Percentiles rank a stretch among this genome's conserved stretches.
phyloP scores from a whole-genome alignment of 2,888 invertebrate species.

The Tortrix viridana region DNA sequence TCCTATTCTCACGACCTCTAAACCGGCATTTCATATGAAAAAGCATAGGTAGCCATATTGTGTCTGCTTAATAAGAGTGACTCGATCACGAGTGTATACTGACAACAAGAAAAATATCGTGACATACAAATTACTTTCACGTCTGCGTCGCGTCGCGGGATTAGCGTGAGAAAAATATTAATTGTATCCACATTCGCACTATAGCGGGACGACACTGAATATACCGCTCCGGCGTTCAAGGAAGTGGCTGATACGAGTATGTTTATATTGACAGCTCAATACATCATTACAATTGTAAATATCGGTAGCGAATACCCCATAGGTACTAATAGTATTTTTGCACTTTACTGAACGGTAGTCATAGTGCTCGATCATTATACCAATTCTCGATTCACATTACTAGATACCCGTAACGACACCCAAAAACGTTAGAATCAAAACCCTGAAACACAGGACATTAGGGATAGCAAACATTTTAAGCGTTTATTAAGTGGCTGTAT shows the following conservation, averaged over 20 bases:
- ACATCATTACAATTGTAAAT: slow-evolving; percentile 28
- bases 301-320: slow-evolving; percentile 15
- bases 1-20: slow-evolving; percentile 32
- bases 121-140: slow-evolving; percentile 61
- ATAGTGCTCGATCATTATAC: not conserved
- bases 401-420: too few relatives aligned
- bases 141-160: slow-evolving; percentile 47
- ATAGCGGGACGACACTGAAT: slow-evolving; percentile 42
- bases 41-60: slow-evolving; percentile 19
- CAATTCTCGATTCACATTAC: too few relatives aligned
- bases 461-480: too few relatives aligned
- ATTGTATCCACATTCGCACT: slow-evolving; percentile 56
- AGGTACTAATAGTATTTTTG: slow-evolving; percentile 37
- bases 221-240: slow-evolving; percentile 20
- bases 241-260: slow-evolving; percentile 46
- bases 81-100: slow-evolving; percentile 9
- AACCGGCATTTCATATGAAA: slow-evolving; percentile 18
- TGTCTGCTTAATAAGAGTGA: slow-evolving; percentile 14
- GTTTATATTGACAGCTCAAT: slow-evolving; percentile 53
- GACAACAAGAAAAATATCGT: slow-evolving; percentile 29
- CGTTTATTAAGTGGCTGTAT: too few relatives aligned
- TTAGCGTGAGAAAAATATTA: slow-evolving; percentile 64
- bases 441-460: too few relatives aligned
- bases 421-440: too few relatives aligned
- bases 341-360: slow-evolving; percentile 6